Conservation (phyloP, 1,140 invertebrate species). For the Tachypleus tridentatus region DNA sequence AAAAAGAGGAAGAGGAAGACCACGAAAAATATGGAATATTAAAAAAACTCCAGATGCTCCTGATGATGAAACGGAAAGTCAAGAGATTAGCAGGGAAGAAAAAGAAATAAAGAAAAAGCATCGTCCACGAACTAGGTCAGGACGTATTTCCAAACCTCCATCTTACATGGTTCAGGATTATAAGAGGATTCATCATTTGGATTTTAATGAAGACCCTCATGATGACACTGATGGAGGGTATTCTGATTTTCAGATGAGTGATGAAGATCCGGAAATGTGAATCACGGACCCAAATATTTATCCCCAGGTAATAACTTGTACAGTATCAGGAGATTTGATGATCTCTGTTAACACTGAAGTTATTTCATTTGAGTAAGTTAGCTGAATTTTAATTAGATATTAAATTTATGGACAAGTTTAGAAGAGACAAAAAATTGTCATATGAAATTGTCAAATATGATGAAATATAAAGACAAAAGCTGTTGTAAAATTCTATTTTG, state of each 20-base stretch:
- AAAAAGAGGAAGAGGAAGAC: conserved; percentile 34
- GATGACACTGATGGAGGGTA: conserved; percentile 54
- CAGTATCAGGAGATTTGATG: no score
- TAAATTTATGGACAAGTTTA: no score
- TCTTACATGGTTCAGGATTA: conserved; percentile 54
- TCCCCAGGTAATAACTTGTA: conserved; percentile 10
- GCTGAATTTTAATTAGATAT: no score
- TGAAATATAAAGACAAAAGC: no score
- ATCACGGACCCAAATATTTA: conserved; percentile 15
- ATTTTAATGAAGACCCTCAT: conserved; percentile 45
- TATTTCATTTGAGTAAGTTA: no score
- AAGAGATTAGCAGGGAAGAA: conserved; percentile 38
- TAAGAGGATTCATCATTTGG: conserved; percentile 48
- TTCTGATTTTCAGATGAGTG: conserved; percentile 46
- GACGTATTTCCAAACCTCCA: conserved; percentile 49
- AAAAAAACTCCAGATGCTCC: background rate
- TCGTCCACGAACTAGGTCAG: conserved; percentile 45
- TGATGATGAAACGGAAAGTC: conserved; percentile 15
- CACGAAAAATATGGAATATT: conserved; percentile 28
- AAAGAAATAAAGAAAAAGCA: conserved; percentile 45
- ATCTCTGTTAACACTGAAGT: no score
- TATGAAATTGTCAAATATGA: no score
- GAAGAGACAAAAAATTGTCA: no score
- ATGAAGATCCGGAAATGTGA: conserved; percentile 36
- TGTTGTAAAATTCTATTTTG: no score